These are phyloP conservation scores for Trochalopteron elliotii DNA, from an alignment of 2,113 vertebrate genomes.

Conservation along the genomic window DNA sequence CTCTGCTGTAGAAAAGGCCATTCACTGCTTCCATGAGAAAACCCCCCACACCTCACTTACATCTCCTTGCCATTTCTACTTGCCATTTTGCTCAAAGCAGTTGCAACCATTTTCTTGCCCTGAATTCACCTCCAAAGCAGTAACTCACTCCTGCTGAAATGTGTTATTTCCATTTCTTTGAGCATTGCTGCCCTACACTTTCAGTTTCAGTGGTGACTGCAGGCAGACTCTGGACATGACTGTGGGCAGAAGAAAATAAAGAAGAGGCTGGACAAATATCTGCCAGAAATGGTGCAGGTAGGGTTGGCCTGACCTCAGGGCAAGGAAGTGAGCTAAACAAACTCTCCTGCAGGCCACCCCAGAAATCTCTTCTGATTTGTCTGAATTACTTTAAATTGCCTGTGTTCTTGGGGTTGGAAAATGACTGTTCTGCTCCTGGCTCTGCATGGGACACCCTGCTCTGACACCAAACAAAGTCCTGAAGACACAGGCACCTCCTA, in stretches of 20 bases:
- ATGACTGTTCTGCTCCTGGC: background rate
- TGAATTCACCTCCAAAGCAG: background rate
- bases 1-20: background rate
- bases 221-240: background rate
- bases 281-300: background rate
- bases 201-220: background rate
- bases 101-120: background rate
- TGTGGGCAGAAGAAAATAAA: background rate
- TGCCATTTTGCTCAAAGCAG: background rate
- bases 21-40: background rate
- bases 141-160: background rate
- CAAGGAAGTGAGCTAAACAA: background rate
- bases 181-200: background rate
- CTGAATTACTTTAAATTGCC: background rate
- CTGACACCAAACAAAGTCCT: background rate
- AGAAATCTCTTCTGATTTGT: background rate
- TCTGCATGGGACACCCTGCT: background rate
- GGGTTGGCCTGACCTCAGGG: background rate
- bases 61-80: background rate
- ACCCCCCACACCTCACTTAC: rapidly evolving
- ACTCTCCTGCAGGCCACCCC: background rate
- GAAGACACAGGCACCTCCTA: background rate
- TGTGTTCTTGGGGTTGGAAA: background rate
- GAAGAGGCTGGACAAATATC: background rate
- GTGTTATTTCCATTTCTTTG: background rate